Evolutionary conservation across 1,140 invertebrate species (phyloP), one percentile per base, ranked within the genome.

Genomic region (Drosophila serrata): DNA sequence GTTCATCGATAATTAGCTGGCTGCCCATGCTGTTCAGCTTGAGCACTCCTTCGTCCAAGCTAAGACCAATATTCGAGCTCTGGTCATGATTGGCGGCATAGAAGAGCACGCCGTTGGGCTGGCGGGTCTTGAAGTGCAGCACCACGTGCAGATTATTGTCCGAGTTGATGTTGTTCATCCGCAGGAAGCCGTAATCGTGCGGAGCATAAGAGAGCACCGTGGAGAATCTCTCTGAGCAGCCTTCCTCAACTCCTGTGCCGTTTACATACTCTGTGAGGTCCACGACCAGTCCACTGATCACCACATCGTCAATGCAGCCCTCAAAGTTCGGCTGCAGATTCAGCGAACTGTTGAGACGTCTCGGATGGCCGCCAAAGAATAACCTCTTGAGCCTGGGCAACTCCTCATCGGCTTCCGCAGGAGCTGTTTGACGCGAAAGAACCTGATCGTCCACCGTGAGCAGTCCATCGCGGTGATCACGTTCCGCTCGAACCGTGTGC

Each of bases 221-320:
- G 29, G 92, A 93, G 68, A 80, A 93, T 19, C 97, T 95, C 9
- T 94, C 94, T 37, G 97, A 97, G 93, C 98, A 99, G 27, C 98
- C 98, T 19, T 96, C 95, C 35, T 95, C 95, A 0, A 98, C 96
- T 48, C 97, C 97, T 33, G 96, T 95, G 0, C 96, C 95, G 82
- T 97, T 95, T 4, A 96, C 93, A 75, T 97, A 96, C 65, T 96
- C 94, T 57, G 95, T 96, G 0, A 99, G 93, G 92, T 98, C 96
- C 31, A 98, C 95, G n/a, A 95, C 94, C 8, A 94, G 94, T 1
- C 95, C 94, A 11, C 95, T 95, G 49, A 99, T 96, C 22, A 94
- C 94, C 2, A 99, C 95, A 67, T 97, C 94, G 79, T 97, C 95
- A 42, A 99, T 97, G 91, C 99, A 99, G 5, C 99, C 99, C 84